Evolutionary conservation across 2,797 vertebrate species (phyloP).

Genomic region (Linurgus olivaceus): DNA sequence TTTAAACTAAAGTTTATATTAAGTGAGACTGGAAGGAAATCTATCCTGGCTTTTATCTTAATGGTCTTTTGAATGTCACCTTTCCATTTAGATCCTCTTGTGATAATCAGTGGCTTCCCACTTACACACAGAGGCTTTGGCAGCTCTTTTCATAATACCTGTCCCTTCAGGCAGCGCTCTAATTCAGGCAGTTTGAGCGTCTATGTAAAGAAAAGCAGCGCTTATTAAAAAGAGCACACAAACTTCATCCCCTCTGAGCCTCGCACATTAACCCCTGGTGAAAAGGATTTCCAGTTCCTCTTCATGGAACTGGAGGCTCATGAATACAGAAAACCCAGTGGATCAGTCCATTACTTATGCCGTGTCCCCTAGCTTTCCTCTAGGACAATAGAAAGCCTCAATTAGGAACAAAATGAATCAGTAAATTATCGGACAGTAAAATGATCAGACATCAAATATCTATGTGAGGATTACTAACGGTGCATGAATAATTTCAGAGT

Average conservation of each 20-base stretch:
- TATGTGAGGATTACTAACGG: neutral
- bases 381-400: neutral
- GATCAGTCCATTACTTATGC: neutral
- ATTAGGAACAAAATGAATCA: neutral
- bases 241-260: slow-evolving; percentile 31
- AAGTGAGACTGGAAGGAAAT: slow-evolving; percentile 16
- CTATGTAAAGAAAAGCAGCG: slow-evolving; percentile 5
- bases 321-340: slow-evolving; percentile 52
- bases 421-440: neutral
- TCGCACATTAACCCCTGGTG: neutral
- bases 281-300: slow-evolving; percentile 25
- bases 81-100: slow-evolving; percentile 37
- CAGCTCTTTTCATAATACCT: slow-evolving; percentile 44
- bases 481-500: neutral
- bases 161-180: slow-evolving; percentile 27
- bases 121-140: slow-evolving; percentile 21
- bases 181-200: slow-evolving; percentile 28
- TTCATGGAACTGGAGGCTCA: neutral
- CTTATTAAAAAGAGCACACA: slow-evolving; percentile 36
- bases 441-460: neutral
- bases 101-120: slow-evolving; percentile 34
- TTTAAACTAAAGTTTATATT: slow-evolving; percentile 31
- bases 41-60: slow-evolving; percentile 49
- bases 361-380: neutral
- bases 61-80: slow-evolving; percentile 54